Base-by-base conservation (phyloP, 2,888 invertebrate genomes). In the Aproaerema taeniolella region DNA sequence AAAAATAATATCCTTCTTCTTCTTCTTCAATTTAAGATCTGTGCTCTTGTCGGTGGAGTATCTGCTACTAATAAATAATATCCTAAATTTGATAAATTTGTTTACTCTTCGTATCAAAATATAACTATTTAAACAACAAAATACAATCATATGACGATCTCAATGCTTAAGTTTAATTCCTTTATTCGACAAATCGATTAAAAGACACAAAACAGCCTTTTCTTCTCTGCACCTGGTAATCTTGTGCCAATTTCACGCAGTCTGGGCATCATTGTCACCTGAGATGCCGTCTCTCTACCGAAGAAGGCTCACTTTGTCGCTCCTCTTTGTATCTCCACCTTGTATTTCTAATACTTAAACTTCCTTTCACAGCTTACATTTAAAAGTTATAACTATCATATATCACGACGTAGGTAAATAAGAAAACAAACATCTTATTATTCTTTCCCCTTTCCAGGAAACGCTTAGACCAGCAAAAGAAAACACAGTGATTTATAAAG, bases 401-500 rank as follows among this genome's bases (percentile, higher is more conserved):
- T 20, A 20, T 20, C 8, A 20, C 5, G 20, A 20, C 4, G 8
- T 20, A 6, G 20, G 20, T 20, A 8, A 20, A 40, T 35, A 31
- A 31, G 38, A 28, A 38, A 35, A 38, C 28, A 3, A 37, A 20
- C 17, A 38, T 25, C 39, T 42, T 24, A 28, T 32, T 16, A 13
- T 30, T 33, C 30, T n/a, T 50, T 53, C 43, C 39, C 38, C 39
- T 47, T 53, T 51, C 46, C 50, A 50, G 42, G 52, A 48, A 53
- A 49, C 45, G 42, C 50, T 52, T 52, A 47, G 50, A 55, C 53
- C 49, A 53, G 49, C 52, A 53, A 55, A 58, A 55, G 49, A 50
- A 51, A 46, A 49, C 46, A 55, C 50, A 47, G 50, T 60, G 50
- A 58, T 63, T 61, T 58, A 64, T 60, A 59, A 58, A 61, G 50